Evolutionary conservation across 2,113 vertebrate genomes (phyloP), one percentile per base, ranked within the genome.

Genomic region (Embiotoca jacksoni): DNA sequence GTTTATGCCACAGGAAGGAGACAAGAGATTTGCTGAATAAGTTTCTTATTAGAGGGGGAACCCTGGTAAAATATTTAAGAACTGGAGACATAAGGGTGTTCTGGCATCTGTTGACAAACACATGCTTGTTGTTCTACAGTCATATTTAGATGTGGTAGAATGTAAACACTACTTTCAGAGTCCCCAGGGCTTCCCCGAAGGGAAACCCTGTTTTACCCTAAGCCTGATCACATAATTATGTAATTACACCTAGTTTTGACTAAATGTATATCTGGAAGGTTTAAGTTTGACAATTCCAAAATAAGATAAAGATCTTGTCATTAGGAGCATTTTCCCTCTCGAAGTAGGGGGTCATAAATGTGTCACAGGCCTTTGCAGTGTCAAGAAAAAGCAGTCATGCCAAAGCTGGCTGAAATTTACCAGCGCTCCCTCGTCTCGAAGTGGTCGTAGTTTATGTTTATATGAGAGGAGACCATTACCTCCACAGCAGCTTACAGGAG

Each of bases 71-170:
- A 23, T 55, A 57, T 75, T 78, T 75, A 80, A 50, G 50, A 83
- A 14, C 41, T 54, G 36, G 3, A 72, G 49, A 56, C 75, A 31
- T 37, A 23, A 35, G 35, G 63, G 66, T 44, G 13, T 13, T 3
- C 54, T 47, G 41, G 44, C 65, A 59, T 87, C 52, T 89, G 90
- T 82, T 92, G 87, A 80, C 89, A 89, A 90, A 88, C 83, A 89
- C 62, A 61, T 52, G 35, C 41, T 69, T 70, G 57, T 70, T 79
- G 65, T 83, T 76, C 30, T 56, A 30, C 30, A 41, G 57, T 56
- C 87, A 84, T 74, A 80, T 87, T 88, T 84, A 78, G 70, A 80
- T 72, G 88, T 46, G 78, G 79, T 66, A 33, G 44, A 63, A 69
- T 44, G 66, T 87, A 86, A 87, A 83, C 49, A 46, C 74, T 44